Evolutionary conservation across 2,888 invertebrate genomes (phyloP), one percentile per base, ranked within the genome.

Genomic region (Lysandra coridon): DNA sequence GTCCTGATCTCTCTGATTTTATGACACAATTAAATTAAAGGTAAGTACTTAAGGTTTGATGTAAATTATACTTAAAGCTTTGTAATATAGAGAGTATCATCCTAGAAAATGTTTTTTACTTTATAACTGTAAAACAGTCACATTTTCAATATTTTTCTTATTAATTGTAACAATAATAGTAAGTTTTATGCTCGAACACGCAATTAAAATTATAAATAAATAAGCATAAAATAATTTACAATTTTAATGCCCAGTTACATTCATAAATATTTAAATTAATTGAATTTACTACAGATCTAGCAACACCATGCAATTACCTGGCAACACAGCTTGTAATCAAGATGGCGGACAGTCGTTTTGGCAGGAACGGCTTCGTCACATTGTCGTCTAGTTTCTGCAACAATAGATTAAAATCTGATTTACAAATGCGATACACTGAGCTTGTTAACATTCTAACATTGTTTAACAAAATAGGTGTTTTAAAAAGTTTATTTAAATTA

Each of bases 381-480:
- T 92, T 86, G 90, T 91, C 89, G 89, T 87, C 89, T 90, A 86
- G 86, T 87, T 87, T 87, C 92, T 92, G 90, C 14, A 92, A 92
- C 88, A 91, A 90, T 84, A 81, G 82, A 78, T 73, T 37, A 33
- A 17, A 37, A 77, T 49, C 81, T 74, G 30, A 75, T 74, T 79
- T 73, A 78, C n/a, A 76, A 76, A 74, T 75, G 76, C 30, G 78
- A 73, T 73, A 74, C 30, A 69, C 33, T 17, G 69, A 33, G 69
- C 33, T 69, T 37, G 69, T 17, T 69, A 37, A 33, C 33, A 33
- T 37, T 69, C 17, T 69, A 69, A 33, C 69, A 69, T 69, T 69
- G 4, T 69, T 37, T 37, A 69, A 69, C 30, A 62, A 62, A 62
- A 62, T 62, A 17, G 57, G 57, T 57, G 57, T 57, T 57, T 57